Evolutionary conservation across 2,113 vertebrate species (phyloP).

Genomic region (Festucalex cinctus): DNA sequence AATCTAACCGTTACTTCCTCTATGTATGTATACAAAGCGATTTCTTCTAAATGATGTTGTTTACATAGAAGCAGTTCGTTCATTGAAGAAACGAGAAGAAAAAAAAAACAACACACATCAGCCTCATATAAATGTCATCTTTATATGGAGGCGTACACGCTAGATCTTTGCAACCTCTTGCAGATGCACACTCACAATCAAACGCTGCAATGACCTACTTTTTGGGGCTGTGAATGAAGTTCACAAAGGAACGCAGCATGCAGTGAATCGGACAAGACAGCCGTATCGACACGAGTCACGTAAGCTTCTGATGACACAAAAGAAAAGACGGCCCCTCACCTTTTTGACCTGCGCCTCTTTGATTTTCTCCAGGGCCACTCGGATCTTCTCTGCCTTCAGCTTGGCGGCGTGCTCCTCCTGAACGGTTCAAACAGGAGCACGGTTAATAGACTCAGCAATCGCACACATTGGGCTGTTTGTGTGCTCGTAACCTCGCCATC

Average conservation of each 20-base stretch:
- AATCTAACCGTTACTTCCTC: background rate
- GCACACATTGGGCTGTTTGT: background rate
- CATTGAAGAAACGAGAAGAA: background rate
- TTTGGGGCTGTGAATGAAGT: constrained; percentile 52
- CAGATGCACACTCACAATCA: constrained; percentile 47
- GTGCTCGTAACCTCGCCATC: constrained; percentile 22
- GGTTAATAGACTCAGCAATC: constrained; percentile 37
- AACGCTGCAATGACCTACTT: constrained; percentile 72
- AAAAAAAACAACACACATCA: too few species aligned
- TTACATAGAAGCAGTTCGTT: background rate
- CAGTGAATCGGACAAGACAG: constrained; percentile 23
- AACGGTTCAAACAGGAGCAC: constrained; percentile 41
- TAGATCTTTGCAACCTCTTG: constrained; percentile 28
- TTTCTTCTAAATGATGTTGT: background rate
- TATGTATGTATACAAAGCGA: background rate
- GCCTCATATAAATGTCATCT: background rate
- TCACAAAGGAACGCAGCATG: constrained; percentile 48
- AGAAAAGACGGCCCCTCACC: constrained; percentile 62
- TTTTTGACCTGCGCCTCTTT: constrained; percentile 99
- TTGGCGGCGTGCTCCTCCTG: constrained; percentile 98
- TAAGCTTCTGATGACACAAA: background rate
- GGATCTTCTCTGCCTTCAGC: constrained; percentile 95
- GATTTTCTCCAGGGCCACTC: constrained; percentile 96
- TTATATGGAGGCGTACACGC: background rate
- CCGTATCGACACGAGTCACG: background rate